Evolutionary conservation across 2,797 vertebrate species (phyloP), one percentile per base, ranked within the genome.

Genomic region (Tangara arthus): DNA sequence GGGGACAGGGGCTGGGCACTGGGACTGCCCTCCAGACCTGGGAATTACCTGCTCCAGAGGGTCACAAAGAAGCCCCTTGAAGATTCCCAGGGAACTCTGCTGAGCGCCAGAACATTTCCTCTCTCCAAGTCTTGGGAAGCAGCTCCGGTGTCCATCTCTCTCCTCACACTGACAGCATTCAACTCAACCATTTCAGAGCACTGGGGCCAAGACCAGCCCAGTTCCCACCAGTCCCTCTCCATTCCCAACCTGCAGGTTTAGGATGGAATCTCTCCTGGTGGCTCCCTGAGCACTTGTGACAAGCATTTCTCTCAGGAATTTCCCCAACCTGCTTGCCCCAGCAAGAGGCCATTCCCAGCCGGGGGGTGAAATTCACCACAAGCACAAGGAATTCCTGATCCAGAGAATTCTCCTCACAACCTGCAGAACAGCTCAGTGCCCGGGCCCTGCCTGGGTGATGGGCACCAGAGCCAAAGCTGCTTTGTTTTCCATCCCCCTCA

Each of bases 1-100:
- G 21, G 10, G 4, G 5, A 75, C 15, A 56, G 27, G 42, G 64
- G 32, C 30, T 13, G 39, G 23, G 42, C 35, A 6, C 18, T 30
- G 12, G 47, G 12, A 12, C 6, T 17, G 44, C 21, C n/a, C 61
- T 44, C 46, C 17, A 50, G n/a, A 26, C 6, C 17, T 0, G 0
- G 42, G 24, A 46, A 46, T 30, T 24, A 8, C 35, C 35, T 47
- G 30, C 11, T 83, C 65, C 52, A 32, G 22, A 28, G 15, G 10
- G 4, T 70, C 57, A 34, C 21, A 64, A 9, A 56, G 30, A 46
- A 47, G 1, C 11, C 26, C 26, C 11, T 24, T 52, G 15, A 41
- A 32, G 52, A 41, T 35, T 47, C 19, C 41, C 18, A 15, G 16
- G 35, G 66, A 53, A 11, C 6, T 42, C 53, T 26, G 47, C 41